Percentiles rank a stretch among this genome's conserved stretches.
These are phyloP conservation scores for Echinarachnius parma DNA, from an alignment of 53 echinoderm and acorn worm species.

Conservation along the genomic window DNA sequence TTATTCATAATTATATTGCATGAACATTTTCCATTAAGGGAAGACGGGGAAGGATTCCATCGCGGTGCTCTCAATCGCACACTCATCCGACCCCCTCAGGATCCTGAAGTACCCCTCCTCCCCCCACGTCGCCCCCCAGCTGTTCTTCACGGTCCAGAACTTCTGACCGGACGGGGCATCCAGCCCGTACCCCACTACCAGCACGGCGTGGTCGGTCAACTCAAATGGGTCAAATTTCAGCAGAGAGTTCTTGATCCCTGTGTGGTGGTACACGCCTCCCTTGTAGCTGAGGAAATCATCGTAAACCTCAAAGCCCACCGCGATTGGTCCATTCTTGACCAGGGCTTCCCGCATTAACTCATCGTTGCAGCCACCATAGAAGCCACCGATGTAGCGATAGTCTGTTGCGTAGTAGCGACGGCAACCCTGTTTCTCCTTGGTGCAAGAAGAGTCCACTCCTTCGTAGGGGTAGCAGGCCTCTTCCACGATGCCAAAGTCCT, in stretches of 20 bases:
- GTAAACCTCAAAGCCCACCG: constrained; percentile 78
- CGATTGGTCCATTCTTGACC: constrained; percentile 81
- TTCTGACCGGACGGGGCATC: constrained; percentile 60
- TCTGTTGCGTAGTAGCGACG: constrained; percentile 82
- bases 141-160: constrained; percentile 92
- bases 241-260: constrained; percentile 22
- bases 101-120: constrained; percentile 89
- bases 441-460: constrained; percentile 63
- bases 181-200: constrained; percentile 81
- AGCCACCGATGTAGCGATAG: constrained; percentile 82
- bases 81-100: constrained; percentile 71
- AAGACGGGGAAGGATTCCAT: constrained; percentile 80
- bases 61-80: constrained; percentile 79
- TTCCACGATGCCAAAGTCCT: constrained; percentile 86
- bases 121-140: constrained; percentile 87
- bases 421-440: constrained; percentile 49
- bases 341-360: constrained; percentile 77
- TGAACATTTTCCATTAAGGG: constrained; percentile 22
- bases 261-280: constrained; percentile 87
- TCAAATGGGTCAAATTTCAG: constrained; percentile 75
- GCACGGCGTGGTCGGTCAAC: constrained; percentile 82
- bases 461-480: constrained; percentile 75
- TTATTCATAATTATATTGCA: too few relatives aligned
- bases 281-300: constrained; percentile 72
- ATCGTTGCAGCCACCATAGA: constrained; percentile 93